These are phyloP conservation scores for Corapipo altera DNA, from an alignment of 2,113 vertebrate genomes.

Conservation along the genomic window DNA sequence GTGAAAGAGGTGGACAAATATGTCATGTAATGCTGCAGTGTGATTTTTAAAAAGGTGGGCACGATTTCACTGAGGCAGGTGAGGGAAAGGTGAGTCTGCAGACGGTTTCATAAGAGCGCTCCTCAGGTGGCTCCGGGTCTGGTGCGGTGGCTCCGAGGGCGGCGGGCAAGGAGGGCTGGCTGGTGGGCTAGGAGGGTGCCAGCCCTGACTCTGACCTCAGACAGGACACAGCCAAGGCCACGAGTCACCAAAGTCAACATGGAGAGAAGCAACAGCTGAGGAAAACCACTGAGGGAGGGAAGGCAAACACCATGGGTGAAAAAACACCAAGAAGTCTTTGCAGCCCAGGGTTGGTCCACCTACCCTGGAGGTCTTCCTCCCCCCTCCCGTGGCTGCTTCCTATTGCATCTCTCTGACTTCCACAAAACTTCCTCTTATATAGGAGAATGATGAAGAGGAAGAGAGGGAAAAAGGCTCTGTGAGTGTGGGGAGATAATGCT, in stretches of 20 bases:
- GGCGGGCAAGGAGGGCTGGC: neutral
- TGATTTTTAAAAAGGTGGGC: constrained; percentile 19
- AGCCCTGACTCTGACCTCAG: neutral
- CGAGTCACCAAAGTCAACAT: neutral
- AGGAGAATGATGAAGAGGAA: neutral
- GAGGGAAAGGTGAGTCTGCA: constrained; percentile 55
- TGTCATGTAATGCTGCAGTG: constrained; percentile 14
- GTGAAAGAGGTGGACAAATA: neutral
- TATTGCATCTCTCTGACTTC: neutral
- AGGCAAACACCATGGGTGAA: neutral
- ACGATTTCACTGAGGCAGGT: constrained; percentile 27
- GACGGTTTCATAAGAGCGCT: neutral
- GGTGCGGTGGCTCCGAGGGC: accelerated
- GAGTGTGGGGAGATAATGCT: neutral
- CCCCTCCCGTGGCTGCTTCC: neutral
- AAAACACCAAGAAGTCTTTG: neutral
- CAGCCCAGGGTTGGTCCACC: neutral
- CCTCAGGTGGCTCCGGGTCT: neutral
- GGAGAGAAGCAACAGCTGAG: neutral
- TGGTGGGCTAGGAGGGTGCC: neutral
- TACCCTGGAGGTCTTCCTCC: neutral
- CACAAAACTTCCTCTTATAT: neutral
- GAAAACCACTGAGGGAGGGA: neutral
- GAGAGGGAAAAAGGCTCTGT: neutral
- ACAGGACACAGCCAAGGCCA: neutral